These are phyloP conservation scores for Apostichopus californicus DNA, from an alignment of 35 echinoderm and acorn worm species.

Conservation along the genomic window DNA sequence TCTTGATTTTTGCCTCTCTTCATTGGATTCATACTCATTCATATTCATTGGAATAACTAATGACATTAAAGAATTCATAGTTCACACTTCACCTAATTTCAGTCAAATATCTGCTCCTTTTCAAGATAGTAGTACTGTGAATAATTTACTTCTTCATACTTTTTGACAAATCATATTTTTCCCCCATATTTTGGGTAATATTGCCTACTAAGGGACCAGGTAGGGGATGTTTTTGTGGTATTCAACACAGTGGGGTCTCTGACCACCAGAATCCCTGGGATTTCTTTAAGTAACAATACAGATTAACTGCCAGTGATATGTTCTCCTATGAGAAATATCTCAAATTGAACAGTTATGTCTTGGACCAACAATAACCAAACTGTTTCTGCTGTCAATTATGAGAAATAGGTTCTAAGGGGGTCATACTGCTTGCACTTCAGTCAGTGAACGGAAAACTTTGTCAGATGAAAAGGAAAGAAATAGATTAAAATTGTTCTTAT, in stretches of 20 bases:
- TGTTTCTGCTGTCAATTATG: too few relatives aligned
- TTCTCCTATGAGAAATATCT: background rate
- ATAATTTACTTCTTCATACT: background rate
- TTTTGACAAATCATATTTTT: background rate
- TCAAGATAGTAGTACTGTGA: background rate
- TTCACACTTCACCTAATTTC: background rate
- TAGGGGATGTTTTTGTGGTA: slow-evolving; percentile 7
- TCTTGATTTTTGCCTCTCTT: too few relatives aligned
- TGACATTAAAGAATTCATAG: background rate
- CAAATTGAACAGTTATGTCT: background rate
- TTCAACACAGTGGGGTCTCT: background rate
- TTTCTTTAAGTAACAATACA: background rate
- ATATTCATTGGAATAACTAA: too few relatives aligned
- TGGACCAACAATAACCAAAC: too few relatives aligned
- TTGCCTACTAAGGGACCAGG: background rate
- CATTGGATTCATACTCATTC: too few relatives aligned
- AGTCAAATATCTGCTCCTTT: background rate
- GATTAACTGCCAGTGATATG: background rate
- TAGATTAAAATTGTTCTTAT: too few relatives aligned
- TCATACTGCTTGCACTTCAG: too few relatives aligned
- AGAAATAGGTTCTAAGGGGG: too few relatives aligned
- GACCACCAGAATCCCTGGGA: background rate
- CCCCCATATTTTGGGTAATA: background rate
- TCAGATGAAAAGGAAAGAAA: too few relatives aligned
- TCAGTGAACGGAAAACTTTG: too few relatives aligned